Conservation (phyloP, 2,888 invertebrate genomes). For the Sphinx pinastri region DNA sequence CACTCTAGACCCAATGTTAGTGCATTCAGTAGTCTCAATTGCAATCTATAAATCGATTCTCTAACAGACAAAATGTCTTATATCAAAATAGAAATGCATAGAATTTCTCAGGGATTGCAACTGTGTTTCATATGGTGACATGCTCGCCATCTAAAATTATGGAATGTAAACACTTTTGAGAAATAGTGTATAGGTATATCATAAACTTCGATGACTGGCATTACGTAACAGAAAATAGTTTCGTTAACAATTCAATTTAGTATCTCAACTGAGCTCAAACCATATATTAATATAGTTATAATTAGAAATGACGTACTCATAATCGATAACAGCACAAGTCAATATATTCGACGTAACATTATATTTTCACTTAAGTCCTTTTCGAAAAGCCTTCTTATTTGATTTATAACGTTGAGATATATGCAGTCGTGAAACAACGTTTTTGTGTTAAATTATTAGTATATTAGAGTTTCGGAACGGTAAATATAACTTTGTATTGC, state of each 20-base stretch:
- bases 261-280: background rate
- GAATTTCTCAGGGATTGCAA: too few relatives aligned
- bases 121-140: too few relatives aligned
- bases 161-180: too few relatives aligned
- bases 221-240: background rate
- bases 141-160: too few relatives aligned
- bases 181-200: too few relatives aligned
- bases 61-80: too few relatives aligned
- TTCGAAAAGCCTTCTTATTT: constrained; percentile 59
- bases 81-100: too few relatives aligned
- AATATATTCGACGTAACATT: constrained; percentile 46
- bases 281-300: constrained; percentile 11
- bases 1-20: too few relatives aligned
- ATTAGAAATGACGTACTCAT: constrained; percentile 12
- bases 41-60: too few relatives aligned
- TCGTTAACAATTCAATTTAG: constrained; percentile 2
- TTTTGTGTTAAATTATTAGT: constrained; percentile 27
- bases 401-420: constrained; percentile 47
- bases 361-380: constrained; percentile 49
- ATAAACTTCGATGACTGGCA: background rate
- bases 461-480: background rate
- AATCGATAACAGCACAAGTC: constrained; percentile 36
- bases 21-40: too few relatives aligned
- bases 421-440: constrained; percentile 33
- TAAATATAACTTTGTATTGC: constrained; percentile 35